phyloP scores from a whole-genome alignment of 2,797 vertebrate genomes.

The Hirundo rustica region DNA sequence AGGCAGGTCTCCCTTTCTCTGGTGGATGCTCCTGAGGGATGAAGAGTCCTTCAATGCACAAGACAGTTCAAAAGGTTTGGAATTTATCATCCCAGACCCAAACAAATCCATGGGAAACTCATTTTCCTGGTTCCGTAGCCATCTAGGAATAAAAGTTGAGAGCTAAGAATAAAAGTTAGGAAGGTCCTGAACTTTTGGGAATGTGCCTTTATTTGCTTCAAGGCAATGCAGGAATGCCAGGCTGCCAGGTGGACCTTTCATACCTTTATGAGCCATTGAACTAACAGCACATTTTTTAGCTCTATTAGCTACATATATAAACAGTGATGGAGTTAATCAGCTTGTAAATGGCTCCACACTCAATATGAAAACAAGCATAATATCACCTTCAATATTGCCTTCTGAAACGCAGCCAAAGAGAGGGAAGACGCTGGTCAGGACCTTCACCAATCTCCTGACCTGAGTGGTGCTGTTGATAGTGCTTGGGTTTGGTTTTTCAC shows the following conservation, averaged over 20 bases:
- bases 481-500: background rate
- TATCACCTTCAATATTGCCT: background rate
- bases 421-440: background rate
- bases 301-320: background rate
- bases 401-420: background rate
- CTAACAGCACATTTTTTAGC: background rate
- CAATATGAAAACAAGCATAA: background rate
- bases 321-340: background rate
- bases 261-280: background rate
- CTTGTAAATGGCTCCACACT: background rate
- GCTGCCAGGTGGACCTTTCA: conserved; percentile 10
- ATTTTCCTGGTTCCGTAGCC: background rate
- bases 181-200: background rate
- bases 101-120: background rate
- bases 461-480: background rate
- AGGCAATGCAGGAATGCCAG: background rate
- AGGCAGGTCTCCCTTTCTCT: background rate
- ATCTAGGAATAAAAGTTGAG: background rate
- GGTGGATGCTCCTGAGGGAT: background rate
- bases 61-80: background rate
- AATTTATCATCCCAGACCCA: background rate
- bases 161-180: background rate
- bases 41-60: background rate
- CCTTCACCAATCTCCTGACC: background rate
- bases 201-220: background rate